Base-by-base conservation (phyloP, 2,888 invertebrate species). In the Xestia rhomboidea region DNA sequence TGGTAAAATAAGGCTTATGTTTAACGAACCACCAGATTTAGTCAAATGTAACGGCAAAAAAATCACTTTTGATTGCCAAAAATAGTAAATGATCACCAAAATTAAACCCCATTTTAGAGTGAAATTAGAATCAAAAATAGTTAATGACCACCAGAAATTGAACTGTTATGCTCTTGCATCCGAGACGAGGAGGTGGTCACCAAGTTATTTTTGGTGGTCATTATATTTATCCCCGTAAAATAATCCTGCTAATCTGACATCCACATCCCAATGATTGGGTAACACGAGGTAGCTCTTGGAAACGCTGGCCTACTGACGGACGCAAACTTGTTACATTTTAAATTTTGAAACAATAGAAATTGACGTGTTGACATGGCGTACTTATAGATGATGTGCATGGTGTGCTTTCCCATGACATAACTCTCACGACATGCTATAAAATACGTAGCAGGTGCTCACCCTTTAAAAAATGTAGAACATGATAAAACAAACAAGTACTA, bases 341-440 rank as follows among this genome's bases (percentile, higher is more conserved):
- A 11, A 15, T 34, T 60, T 24, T 21, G 27, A 79, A 46, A 57
- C 41, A 44, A 54, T 46, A 46, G 7, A 38, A 66, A 5, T 24
- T 46, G 27, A 24, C n/a, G n/a, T 76, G 76, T 41, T n/a, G 24
- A 49, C 63, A 51, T 77, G 2, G 41, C 64, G n/a, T 15, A 10
- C 24, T 38, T 49, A 41, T n/a, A n/a, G n/a, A n/a, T n/a, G n/a
- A n/a, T n/a, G n/a, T n/a, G n/a, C n/a, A n/a, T n/a, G n/a, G n/a
- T n/a, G n/a, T n/a, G 6, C 6, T 30, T 76, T 49, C 21, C 15
- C 41, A 38, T 60, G 18, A 75, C 8, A 34, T n/a, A 46, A 34
- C 30, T 67, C 18, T 51, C 27, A 24, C 8, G 30, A 18, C 10
- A 68, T 10, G 34, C 27, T 6, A n/a, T n/a, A 4, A 3, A 11